Evolutionary conservation across 2,888 invertebrate genomes (phyloP), one percentile per base, ranked within the genome.

Genomic region (Phaonia tiefii): DNA sequence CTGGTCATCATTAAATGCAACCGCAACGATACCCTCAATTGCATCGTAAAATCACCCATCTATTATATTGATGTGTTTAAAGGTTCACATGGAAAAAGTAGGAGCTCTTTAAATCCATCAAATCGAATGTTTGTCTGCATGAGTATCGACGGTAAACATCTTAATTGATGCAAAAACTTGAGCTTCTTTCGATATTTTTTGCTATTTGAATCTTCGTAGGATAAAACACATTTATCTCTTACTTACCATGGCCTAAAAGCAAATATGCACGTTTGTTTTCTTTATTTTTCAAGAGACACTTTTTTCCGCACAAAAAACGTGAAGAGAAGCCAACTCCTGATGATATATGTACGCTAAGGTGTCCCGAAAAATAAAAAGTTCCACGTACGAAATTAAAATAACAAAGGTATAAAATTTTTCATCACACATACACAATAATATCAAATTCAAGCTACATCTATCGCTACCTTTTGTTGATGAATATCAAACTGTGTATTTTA

Each of bases 141-240:
- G 20, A 11, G 39, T 20, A 39, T 11, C 20, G 63, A 22, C 20
- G 22, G 39, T 42, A 63, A 63, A 63, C 42, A 42, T 58, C 37
- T 71, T 71, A 49, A 71, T 60, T 71, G 71, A 58, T 58, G 58
- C 44, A 71, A 71, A 71, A 71, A 31, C 44, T 49, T 25, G n/a
- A 39, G 26, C 26, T 44, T 44, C 65, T 65, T 65, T 73, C 26
- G 10, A 39, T 2, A 25, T 20, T 56, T 31, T 46, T 65, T 75
- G 56, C 17, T 4, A 42, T 69, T 70, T 70, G 20, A 46, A 77
- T 67, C 42, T 63, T 39, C 63, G 42, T 39, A 63, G 42, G 67
- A 77, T 65, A 56, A 37, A 51, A 69, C 44, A 71, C 25, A 71
- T 71, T 76, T 76, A 76, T 76, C 70, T 65, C 63, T 71, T 71